These are phyloP conservation scores for Channa maculata DNA, from an alignment of 2,113 vertebrate species.

Conservation along the genomic window DNA sequence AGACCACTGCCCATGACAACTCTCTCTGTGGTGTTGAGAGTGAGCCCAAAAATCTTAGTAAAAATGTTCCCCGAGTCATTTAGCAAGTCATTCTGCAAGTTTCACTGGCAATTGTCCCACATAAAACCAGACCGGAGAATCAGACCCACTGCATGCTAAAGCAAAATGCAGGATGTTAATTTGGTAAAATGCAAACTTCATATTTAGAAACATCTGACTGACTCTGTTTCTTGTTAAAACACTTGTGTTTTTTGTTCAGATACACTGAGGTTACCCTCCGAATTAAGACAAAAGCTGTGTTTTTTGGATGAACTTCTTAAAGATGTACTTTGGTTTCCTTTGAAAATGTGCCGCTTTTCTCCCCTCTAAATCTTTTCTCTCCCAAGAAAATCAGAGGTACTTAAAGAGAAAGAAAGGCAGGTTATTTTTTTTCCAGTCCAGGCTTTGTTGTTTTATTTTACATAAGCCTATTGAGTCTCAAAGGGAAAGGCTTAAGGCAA, in stretches of 20 bases:
- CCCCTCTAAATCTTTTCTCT: constrained; percentile 43
- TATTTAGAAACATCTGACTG: too few relatives aligned
- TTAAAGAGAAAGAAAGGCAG: constrained; percentile 63
- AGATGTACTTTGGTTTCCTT: constrained; percentile 60
- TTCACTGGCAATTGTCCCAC: too few relatives aligned
- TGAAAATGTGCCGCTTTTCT: constrained; percentile 63
- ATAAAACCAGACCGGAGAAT: too few relatives aligned
- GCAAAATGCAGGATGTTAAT: too few relatives aligned
- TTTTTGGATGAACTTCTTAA: constrained; percentile 45
- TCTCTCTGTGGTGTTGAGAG: too few relatives aligned
- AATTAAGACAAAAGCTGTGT: constrained; percentile 26
- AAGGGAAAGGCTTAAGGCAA: constrained; percentile 46
- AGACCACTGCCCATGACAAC: too few relatives aligned
- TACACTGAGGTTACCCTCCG: constrained; percentile 15
- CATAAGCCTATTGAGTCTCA: constrained; percentile 38
- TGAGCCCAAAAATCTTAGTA: too few relatives aligned
- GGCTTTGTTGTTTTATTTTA: constrained; percentile 77
- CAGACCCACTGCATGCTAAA: too few relatives aligned
- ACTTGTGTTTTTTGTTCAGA: neutral
- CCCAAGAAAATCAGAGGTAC: constrained; percentile 47
- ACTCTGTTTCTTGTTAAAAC: too few relatives aligned
- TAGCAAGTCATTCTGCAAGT: too few relatives aligned
- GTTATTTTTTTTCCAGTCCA: constrained; percentile 62
- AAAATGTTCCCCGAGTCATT: too few relatives aligned
- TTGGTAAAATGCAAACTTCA: too few relatives aligned